Evolutionary conservation across 2,888 invertebrate species (phyloP), one percentile per base, ranked within the genome.

Genomic region (Ceraclea dissimilis): DNA sequence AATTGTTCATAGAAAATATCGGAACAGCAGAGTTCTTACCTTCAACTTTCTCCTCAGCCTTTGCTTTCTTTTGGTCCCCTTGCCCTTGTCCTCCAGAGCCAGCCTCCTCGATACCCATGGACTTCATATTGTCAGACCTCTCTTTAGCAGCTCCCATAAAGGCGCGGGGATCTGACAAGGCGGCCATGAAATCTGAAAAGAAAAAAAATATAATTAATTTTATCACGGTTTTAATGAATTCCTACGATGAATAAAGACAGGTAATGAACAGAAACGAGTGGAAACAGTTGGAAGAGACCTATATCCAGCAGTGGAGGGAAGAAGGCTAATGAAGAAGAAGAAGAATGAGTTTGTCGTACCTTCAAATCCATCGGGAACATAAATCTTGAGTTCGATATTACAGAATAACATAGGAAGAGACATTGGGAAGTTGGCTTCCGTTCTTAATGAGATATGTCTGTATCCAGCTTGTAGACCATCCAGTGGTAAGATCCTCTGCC

Each of bases 361-460:
- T 81, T 95, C 95, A 69, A 98, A 90, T 51, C 98, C 99, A 76
- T 98, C 97, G 44, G 99, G 99, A 64, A 99, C 97, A 76, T 99
- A 99, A 66, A 99, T 99, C 80, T 98, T 98, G 61, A 99, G 84
- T 75, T 97, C 96, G 67, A 99, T 96, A 72, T 96, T 93, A 70
- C 98, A 98, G 79, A 99, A 99, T 63, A 99, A 80, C 88, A 98
- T 99, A 39, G 99, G 97, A 67, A 99, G 79, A 1, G 98, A 96
- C 90, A 98, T 93, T 56, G 98, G 96, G 73, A 98, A 97, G 76
- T 99, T 99, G 56, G 98, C 97, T 71, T 99, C 99, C 0, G 99
- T 99, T 60, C 99, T 76, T 19, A 99, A 79, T 0, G 98, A 94
- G 66, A 99, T 98, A 73, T 99, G 99, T 0, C 99, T 81, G 75